phyloP scores from a whole-genome alignment of 2,888 invertebrate genomes.

The Melipona beecheii region DNA sequence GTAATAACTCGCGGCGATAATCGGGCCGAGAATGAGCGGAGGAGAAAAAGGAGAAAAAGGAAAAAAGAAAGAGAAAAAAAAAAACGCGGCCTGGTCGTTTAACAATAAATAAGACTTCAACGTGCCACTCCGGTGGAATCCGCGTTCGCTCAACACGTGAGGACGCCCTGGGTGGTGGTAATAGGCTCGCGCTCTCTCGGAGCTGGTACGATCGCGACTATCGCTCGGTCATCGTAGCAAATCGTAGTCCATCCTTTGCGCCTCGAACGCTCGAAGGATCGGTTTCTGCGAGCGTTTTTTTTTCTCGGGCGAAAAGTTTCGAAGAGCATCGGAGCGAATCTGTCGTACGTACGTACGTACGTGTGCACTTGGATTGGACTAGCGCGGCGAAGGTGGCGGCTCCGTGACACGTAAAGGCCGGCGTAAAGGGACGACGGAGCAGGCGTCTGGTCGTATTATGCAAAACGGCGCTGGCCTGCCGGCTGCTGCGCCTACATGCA shows the following conservation, averaged over 20 bases:
- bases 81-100: constrained; percentile 44
- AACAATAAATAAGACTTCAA: constrained; percentile 81
- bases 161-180: constrained; percentile 79
- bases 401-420: constrained; percentile 61
- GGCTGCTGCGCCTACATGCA: constrained; percentile 70
- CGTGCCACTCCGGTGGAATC: constrained; percentile 67
- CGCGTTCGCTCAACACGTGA: constrained; percentile 67
- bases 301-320: too few species aligned
- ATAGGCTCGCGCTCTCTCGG: constrained; percentile 75
- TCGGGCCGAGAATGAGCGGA: constrained; percentile 64
- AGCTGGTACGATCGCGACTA: constrained; percentile 63
- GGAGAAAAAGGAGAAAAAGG: background rate
- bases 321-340: constrained; percentile 43
- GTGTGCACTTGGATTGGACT: constrained; percentile 66
- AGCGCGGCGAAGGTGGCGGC: constrained; percentile 61
- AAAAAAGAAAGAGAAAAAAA: background rate
- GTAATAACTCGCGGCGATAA: constrained; percentile 79
- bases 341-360: too few species aligned
- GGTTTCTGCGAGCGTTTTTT: too few species aligned
- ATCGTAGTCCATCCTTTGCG: too few species aligned
- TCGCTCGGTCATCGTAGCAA: background rate
- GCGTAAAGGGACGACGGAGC: constrained; percentile 59
- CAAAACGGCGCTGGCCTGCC: constrained; percentile 72
- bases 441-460: constrained; percentile 78
- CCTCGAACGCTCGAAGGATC: too few species aligned